Evolutionary conservation across 2,797 vertebrate species (phyloP), one percentile per base, ranked within the genome.

Genomic region (Enteromius mattozi): DNA sequence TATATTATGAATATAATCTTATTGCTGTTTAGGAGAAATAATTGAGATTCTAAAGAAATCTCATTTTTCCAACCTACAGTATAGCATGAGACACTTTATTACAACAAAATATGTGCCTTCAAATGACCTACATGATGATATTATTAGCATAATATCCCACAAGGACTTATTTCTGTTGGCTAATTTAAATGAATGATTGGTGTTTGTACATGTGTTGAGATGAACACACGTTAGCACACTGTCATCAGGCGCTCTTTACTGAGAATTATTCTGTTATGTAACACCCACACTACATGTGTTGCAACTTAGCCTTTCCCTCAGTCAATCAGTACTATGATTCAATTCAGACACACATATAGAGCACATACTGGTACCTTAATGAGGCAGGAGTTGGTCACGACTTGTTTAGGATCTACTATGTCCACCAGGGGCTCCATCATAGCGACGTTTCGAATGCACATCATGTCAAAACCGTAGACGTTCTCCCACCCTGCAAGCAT

Each of bases 401-500:
- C 96, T 96, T 99, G 98, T 94, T 99, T 99, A 87, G 97, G 96
- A 89, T 99, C 98, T 87, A 99, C 98, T 90, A 99, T 96, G 88
- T 99, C 98, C 93, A 99, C 98, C 95, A 99, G 92, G 2, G 98
- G 98, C 88, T 99, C 98, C 93, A 97, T 99, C 94, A 99, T 98
- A 91, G 98, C 98, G 69, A 99, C 97, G 4, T 99, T 98, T 59
- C 98, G 96, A 91, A 99, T 99, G 92, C 98, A 99, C 89, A 96
- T 98, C 98, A 99, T 99, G 94, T 99, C 98, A 89, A 99, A 99
- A 75, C 98, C 98, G 21, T 99, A 99, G 78, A 99, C 98, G 13
- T 99, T 99, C 91, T 99, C 98, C 98, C 98, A 99, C 98, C 98
- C 98, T 99, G 94, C 42, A 63, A 19, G 17, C 14, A 77, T 33